Base-by-base conservation (phyloP, 35 echinoderm and acorn worm species). In the Hemicentrotus pulcherrimus region DNA sequence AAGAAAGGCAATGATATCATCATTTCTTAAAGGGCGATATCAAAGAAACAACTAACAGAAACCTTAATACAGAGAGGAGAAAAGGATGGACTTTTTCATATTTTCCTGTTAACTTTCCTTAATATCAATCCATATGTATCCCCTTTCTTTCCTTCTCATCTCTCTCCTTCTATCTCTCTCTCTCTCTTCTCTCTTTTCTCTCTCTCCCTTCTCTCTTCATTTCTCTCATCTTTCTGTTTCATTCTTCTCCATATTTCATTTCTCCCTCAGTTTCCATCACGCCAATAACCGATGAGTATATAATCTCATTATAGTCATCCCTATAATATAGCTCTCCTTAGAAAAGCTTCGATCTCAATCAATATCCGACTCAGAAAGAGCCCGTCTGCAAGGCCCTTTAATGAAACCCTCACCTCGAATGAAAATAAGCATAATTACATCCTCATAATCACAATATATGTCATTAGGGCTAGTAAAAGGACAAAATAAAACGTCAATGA, bases 391-490 rank as follows among this genome's bases (percentile, higher is more conserved):
- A 78, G 19, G 65, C 22, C 35, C 65, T 78, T 11, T 78, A 78
- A 78, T 78, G 65, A 78, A 28, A 78, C 65, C 19, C 28, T 78
- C 65, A 28, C 61, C 9, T 10, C 10, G 50, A 78, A 78, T 4
- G 22, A 78, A 78, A 78, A 78, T 78, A 78, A 78, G 65, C 65
- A 78, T 78, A 78, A 78, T 78, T 78, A 78, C 65, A 78, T 24
- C 65, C 65, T 78, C 65, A 28, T 78, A 78, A 78, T 28, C 22
- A 78, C 24, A 78, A 78, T 28, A 28, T 0, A 78, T 78, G 22
- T 18, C 65, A 78, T 28, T 78, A 78, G 22, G 28, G 65, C 19
- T 1, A 78, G 28, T 78, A 22, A 78, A 28, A 71, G 61, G 18
- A 71, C 24, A 71, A 71, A 28, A 78, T 22, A n/a, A n/a, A 78